Percentiles rank a stretch among this genome's conserved stretches.
phyloP scores from a whole-genome alignment of 2,797 vertebrate species.

The Kryptolebias ocellatus region DNA sequence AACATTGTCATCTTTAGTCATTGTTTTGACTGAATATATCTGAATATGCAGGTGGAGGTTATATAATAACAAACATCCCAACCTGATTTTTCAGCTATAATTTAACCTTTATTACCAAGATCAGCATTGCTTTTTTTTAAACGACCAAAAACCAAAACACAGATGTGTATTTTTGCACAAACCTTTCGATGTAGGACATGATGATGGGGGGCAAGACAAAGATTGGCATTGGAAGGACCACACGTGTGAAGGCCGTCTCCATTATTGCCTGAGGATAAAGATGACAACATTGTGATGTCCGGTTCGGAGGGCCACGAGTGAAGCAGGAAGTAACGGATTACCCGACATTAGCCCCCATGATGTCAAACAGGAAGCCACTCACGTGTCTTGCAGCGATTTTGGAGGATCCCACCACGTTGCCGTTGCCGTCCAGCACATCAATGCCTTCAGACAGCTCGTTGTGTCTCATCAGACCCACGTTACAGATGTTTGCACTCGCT shows the following conservation, averaged over 20 bases:
- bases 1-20: too few species aligned
- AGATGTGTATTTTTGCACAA: constrained; percentile 17
- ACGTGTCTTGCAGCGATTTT: constrained; percentile 93
- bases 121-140: background rate
- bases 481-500: constrained; percentile 98
- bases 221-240: constrained; percentile 96
- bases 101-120: background rate
- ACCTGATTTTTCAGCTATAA: background rate
- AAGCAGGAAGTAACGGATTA: constrained; percentile 19
- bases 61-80: background rate
- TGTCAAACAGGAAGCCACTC: constrained; percentile 52
- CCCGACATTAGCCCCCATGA: background rate
- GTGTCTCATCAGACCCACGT: constrained; percentile 96
- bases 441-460: constrained; percentile 93
- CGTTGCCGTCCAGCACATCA: constrained; percentile 87
- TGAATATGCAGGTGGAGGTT: too few species aligned
- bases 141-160: background rate
- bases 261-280: constrained; percentile 86
- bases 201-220: constrained; percentile 94
- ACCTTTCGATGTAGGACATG: constrained; percentile 85
- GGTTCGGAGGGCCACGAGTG: constrained; percentile 33
- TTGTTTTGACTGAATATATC: too few species aligned
- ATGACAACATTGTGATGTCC: constrained; percentile 55
- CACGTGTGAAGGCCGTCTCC: constrained; percentile 94
- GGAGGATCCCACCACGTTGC: constrained; percentile 94